These are phyloP conservation scores for Brienomyrus brachyistius DNA, from an alignment of 2,113 vertebrate species.

Conservation along the genomic window DNA sequence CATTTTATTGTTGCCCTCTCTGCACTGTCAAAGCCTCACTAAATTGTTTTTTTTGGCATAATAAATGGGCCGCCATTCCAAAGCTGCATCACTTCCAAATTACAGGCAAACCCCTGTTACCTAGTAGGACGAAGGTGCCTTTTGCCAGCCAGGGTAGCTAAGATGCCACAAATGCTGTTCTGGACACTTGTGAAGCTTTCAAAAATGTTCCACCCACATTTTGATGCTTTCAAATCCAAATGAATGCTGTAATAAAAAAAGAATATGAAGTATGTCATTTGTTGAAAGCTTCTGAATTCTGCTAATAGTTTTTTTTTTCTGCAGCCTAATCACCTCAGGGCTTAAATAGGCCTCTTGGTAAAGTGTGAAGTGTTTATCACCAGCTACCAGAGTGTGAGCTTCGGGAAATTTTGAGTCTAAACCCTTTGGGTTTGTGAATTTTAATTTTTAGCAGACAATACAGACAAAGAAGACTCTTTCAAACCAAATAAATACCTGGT, in stretches of 20 bases:
- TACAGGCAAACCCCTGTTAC: background rate
- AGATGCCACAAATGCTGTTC: constrained; percentile 34
- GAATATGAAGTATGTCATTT: constrained; percentile 5
- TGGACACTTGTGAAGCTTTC: constrained; percentile 23
- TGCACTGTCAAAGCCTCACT: constrained; percentile 29
- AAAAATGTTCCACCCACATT: constrained; percentile 38
- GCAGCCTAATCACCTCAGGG: constrained; percentile 20
- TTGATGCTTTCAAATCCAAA: constrained; percentile 17
- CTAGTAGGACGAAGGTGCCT: background rate
- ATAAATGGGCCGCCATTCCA: constrained; percentile 42
- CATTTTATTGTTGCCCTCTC: constrained; percentile 30
- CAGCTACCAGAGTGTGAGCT: constrained; percentile 30
- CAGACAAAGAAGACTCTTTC: constrained; percentile 27
- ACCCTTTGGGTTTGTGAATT: constrained; percentile 19
- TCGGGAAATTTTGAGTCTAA: constrained; percentile 19
- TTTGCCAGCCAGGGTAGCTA: constrained; percentile 3
- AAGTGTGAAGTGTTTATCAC: constrained; percentile 29
- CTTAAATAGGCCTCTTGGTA: background rate
- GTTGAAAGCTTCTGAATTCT: constrained; percentile 8
- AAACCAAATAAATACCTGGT: constrained; percentile 22
- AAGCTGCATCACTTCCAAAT: constrained; percentile 24
- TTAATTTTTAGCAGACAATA: constrained; percentile 25
- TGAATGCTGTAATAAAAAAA: constrained; percentile 10
- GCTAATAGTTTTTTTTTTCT: background rate
- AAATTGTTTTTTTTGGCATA: constrained; percentile 20